Base-by-base conservation (phyloP, 2,888 invertebrate genomes). In the Nomada fucata region DNA sequence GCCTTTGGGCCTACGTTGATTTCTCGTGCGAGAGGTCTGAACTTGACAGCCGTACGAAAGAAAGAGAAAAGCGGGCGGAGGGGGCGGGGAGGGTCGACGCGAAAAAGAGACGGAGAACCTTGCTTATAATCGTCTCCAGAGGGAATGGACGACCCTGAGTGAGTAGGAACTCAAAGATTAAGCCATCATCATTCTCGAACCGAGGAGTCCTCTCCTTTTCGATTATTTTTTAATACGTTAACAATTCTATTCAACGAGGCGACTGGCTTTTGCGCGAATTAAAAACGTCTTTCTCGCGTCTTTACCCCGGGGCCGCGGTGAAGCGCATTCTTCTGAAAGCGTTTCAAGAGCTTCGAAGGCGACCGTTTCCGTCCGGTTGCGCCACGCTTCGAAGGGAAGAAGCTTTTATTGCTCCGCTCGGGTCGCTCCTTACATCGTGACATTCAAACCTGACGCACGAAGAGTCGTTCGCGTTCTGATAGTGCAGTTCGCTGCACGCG, bases 121-220 rank as follows among this genome's bases (percentile, higher is more conserved):
- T 42, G 76, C 71, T 60, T 63, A 76, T 80, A 84, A 88, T 80
- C 80, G 65, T 74, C 60, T 52, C 64, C 64, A 70, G 60, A 65
- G 79, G 67, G 65, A 85, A 82, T 42, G 81, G 20, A 61, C 79
- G 88, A 75, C 83, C 84, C 81, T 87, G 86, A 86, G 23, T 85
- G 86, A 86, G 23, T 23, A 70, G 50, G 73, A 79, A 82, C 81
- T 76, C 52, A 20, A 64, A 80, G 82, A 86, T 86, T 86, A 77
- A 76, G 68, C 82, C 86, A 76, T 84, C 88, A 76, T 84, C 87
- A 76, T 82, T 76, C 70, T 79, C 71, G 50, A 68, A 52, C 71
- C 57, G 71, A 71, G 76, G 86, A 78, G 64, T 76, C 84, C 79
- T 74, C 84, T 57, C 23, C 23, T 26, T 44, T 18, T 70, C 79